A percentile compares a stretch with the other conserved stretches of the same genome.
These are phyloP conservation scores for Sycophila texana DNA, from an alignment of 2,888 invertebrate genomes.

Conservation along the genomic window DNA sequence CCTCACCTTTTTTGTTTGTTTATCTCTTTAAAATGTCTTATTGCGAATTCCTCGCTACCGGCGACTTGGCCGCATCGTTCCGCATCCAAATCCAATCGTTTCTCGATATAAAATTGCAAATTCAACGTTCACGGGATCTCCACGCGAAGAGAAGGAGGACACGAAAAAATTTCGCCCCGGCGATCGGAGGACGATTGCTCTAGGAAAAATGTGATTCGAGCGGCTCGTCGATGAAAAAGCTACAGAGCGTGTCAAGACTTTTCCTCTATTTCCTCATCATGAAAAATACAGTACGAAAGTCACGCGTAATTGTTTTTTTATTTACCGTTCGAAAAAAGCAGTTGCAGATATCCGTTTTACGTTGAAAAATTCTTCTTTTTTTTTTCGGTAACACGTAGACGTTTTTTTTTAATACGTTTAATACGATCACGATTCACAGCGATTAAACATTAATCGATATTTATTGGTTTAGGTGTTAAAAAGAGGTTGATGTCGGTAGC, in stretches of 20 bases:
- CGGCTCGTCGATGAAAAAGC: conserved; percentile 30
- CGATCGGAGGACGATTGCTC: conserved; percentile 3
- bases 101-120: conserved; percentile 46
- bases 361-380: conserved; percentile 43
- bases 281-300: conserved; percentile 55
- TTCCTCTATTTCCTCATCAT: conserved; percentile 27
- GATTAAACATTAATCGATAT: conserved; percentile 57
- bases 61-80: conserved; percentile 15
- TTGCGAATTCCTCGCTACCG: conserved; percentile 46
- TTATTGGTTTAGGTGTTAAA: conserved; percentile 50
- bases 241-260: conserved; percentile 34
- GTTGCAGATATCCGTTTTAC: conserved; percentile 13
- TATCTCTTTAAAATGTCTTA: conserved; percentile 31
- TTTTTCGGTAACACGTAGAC: conserved; percentile 54
- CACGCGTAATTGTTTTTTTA: conserved; percentile 26
- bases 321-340: conserved; percentile 32
- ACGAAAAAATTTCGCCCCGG: not conserved
- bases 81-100: not conserved
- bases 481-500: conserved; percentile 50
- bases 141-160: not conserved
- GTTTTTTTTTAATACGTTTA: conserved; percentile 50
- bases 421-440: conserved; percentile 57
- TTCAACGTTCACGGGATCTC: conserved; percentile 34
- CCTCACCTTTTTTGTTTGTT: no score
- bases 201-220: conserved; percentile 19